phyloP scores from a whole-genome alignment of 2,113 vertebrate genomes.

The Phainopepla nitens region DNA sequence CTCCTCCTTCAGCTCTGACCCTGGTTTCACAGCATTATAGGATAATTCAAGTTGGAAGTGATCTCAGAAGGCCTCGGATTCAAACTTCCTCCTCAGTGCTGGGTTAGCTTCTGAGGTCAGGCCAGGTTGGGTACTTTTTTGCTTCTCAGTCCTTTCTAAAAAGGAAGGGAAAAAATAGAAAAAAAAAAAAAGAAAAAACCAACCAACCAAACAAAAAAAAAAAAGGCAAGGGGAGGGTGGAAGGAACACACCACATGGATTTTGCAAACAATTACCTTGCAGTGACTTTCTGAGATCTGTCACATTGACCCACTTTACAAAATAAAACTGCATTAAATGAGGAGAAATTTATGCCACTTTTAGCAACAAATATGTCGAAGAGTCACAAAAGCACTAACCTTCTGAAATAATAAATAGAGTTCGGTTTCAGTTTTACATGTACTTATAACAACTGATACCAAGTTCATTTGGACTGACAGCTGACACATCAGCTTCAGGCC shows the following conservation, averaged over 20 bases:
- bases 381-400: neutral
- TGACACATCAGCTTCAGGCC: slow-evolving; percentile 45
- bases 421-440: neutral
- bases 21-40: neutral
- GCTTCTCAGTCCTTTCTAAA: neutral
- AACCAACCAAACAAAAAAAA: no score
- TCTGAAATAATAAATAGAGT: neutral
- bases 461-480: slow-evolving; percentile 45
- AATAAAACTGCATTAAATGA: neutral
- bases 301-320: neutral
- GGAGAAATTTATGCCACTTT: neutral
- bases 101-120: neutral
- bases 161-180: no score
- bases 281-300: neutral
- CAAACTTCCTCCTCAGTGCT: neutral
- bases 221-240: fast-evolving
- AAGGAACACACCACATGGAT: neutral
- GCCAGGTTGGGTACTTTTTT: neutral
- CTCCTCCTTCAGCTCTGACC: neutral
- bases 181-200: neutral
- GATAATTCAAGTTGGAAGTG: neutral
- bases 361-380: neutral
- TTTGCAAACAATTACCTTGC: neutral
- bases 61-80: neutral
- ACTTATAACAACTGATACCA: neutral